A percentile compares a stretch with the other conserved stretches of the same genome.
These are phyloP conservation scores for Myotis lucifugus DNA, from an alignment of 2,113 vertebrate genomes.

Conservation along the genomic window DNA sequence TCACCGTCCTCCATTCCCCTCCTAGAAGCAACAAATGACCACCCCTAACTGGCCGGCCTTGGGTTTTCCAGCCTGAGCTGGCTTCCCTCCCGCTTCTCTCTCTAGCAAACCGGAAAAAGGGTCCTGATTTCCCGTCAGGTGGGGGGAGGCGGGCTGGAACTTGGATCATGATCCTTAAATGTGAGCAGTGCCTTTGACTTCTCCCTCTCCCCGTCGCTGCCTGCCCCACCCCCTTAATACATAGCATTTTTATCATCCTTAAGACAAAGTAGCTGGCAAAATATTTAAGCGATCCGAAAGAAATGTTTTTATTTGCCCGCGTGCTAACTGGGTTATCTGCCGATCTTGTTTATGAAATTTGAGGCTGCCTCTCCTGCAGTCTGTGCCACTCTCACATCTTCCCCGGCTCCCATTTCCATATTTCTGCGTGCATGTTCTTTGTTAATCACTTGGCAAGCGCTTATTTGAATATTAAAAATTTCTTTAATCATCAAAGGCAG, in stretches of 20 bases:
- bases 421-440: slow-evolving; percentile 95
- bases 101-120: slow-evolving; percentile 73
- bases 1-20: neutral
- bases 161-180: slow-evolving; percentile 14
- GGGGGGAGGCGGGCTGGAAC: slow-evolving; percentile 34
- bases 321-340: slow-evolving; percentile 87
- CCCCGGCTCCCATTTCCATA: slow-evolving; percentile 92
- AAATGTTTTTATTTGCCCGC: slow-evolving; percentile 83
- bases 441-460: slow-evolving; percentile 99
- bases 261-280: slow-evolving; percentile 85
- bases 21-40: neutral
- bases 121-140: slow-evolving; percentile 43
- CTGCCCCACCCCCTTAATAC: neutral
- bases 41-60: neutral
- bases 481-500: slow-evolving; percentile 99
- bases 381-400: slow-evolving; percentile 88
- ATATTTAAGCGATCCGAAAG: slow-evolving; percentile 83
- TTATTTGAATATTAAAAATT: slow-evolving; percentile 99
- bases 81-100: slow-evolving; percentile 54
- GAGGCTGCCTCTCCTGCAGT: slow-evolving; percentile 86
- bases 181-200: slow-evolving; percentile 64
- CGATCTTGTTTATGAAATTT: slow-evolving; percentile 89
- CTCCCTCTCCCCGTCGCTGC: neutral
- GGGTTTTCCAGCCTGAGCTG: neutral
- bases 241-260: slow-evolving; percentile 76